Evolutionary conservation across 2,113 vertebrate genomes (phyloP).

Genomic region (Setophaga coronata): DNA sequence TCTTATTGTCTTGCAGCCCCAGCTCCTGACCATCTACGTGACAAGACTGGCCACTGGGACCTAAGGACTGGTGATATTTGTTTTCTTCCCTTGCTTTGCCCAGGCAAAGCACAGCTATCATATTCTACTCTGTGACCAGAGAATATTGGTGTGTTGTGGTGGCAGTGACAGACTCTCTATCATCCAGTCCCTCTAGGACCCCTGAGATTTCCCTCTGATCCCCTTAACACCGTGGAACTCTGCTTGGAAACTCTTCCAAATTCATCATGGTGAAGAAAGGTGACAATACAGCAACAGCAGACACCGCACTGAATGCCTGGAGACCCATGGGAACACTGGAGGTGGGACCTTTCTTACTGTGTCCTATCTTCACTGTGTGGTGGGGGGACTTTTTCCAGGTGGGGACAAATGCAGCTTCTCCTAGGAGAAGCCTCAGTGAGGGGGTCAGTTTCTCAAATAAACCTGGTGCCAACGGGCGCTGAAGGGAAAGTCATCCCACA

Average conservation of each 20-base stretch:
- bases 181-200: background rate
- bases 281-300: background rate
- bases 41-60: background rate
- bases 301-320: fast-evolving
- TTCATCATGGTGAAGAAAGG: background rate
- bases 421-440: fast-evolving
- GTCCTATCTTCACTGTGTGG: background rate
- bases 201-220: background rate
- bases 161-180: background rate
- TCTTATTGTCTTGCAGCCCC: background rate
- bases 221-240: background rate
- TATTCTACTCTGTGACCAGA: background rate
- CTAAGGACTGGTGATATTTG: background rate
- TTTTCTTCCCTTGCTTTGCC: background rate
- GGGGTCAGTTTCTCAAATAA: background rate
- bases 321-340: fast-evolving
- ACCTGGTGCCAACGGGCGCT: fast-evolving
- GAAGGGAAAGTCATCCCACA: background rate
- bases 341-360: background rate
- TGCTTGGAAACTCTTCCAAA: background rate
- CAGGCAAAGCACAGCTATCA: background rate
- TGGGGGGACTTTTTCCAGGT: fast-evolving
- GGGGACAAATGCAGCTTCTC: background rate
- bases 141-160: background rate
- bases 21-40: fast-evolving